Conservation (phyloP, 2,797 vertebrate species). For the Holocentrus rufus region DNA sequence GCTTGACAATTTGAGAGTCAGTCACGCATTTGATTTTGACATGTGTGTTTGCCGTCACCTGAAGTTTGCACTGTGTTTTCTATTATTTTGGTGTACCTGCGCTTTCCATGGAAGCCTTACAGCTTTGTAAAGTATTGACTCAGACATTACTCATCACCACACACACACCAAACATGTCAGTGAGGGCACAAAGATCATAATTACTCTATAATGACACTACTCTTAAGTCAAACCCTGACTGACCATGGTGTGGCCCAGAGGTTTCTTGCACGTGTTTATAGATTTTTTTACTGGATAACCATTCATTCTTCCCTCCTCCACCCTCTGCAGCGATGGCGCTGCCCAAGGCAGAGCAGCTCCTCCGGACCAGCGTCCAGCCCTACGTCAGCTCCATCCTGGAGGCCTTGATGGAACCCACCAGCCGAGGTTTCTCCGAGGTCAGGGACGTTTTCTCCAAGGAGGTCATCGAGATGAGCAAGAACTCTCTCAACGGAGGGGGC, state of each 20-base stretch:
- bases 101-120: background rate
- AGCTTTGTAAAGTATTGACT: background rate
- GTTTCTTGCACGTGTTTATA: background rate
- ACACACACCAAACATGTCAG: background rate
- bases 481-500: slow-evolving; percentile 86
- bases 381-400: slow-evolving; percentile 96
- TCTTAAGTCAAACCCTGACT: background rate
- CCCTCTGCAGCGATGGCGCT: slow-evolving; percentile 83
- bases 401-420: slow-evolving; percentile 95
- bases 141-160: background rate
- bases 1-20: background rate
- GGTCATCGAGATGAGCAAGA: slow-evolving; percentile 93
- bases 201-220: background rate
- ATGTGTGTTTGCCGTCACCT: background rate
- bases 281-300: background rate
- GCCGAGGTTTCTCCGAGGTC: slow-evolving; percentile 93
- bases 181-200: background rate
- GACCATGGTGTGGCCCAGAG: background rate
- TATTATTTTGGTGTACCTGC: no score
- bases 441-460: slow-evolving; percentile 93
- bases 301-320: background rate
- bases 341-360: slow-evolving; percentile 89
- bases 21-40: background rate
- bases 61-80: background rate
- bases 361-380: slow-evolving; percentile 89